Percentiles rank a stretch among this genome's conserved stretches.
phyloP scores from a whole-genome alignment of 2,888 invertebrate genomes.

The Thelaira solivaga region DNA sequence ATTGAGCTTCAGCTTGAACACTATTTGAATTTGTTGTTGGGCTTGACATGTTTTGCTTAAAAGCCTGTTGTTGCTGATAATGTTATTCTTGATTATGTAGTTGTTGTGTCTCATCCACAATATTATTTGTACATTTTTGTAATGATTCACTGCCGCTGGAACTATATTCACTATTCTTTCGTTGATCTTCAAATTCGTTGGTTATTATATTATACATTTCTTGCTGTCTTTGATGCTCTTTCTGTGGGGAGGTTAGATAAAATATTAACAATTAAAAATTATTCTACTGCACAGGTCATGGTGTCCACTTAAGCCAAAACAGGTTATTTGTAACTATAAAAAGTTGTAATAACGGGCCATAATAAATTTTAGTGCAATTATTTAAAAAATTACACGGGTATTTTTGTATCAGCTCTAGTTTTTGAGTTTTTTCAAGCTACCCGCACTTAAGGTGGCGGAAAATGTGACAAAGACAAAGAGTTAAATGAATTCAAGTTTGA shows the following conservation, averaged over 20 bases:
- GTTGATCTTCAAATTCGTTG: slow-evolving; percentile 73
- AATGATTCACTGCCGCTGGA: slow-evolving; percentile 20
- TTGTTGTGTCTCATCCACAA: slow-evolving; percentile 4
- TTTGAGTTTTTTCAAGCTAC: no score
- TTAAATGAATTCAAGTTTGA: no score
- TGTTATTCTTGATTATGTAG: not conserved
- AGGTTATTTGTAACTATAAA: no score
- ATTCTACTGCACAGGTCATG: no score
- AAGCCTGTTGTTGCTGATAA: not conserved
- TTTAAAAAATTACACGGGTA: no score
- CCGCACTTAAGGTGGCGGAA: no score
- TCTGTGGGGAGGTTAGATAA: slow-evolving; percentile 67
- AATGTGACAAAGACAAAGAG: no score
- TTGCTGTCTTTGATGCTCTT: slow-evolving; percentile 75
- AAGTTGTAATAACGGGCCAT: no score
- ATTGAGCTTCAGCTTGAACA: slow-evolving; percentile 21
- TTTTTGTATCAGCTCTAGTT: no score
- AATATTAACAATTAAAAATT: not conserved
- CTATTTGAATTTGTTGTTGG: not conserved
- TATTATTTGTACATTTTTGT: slow-evolving; percentile 43
- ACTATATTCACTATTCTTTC: slow-evolving; percentile 66
- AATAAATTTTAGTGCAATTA: no score
- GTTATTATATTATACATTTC: slow-evolving; percentile 74
- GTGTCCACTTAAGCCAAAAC: no score
- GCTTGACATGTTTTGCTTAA: not conserved